Evolutionary conservation across 2,113 vertebrate species (phyloP).

Genomic region (Furnarius figulus): DNA sequence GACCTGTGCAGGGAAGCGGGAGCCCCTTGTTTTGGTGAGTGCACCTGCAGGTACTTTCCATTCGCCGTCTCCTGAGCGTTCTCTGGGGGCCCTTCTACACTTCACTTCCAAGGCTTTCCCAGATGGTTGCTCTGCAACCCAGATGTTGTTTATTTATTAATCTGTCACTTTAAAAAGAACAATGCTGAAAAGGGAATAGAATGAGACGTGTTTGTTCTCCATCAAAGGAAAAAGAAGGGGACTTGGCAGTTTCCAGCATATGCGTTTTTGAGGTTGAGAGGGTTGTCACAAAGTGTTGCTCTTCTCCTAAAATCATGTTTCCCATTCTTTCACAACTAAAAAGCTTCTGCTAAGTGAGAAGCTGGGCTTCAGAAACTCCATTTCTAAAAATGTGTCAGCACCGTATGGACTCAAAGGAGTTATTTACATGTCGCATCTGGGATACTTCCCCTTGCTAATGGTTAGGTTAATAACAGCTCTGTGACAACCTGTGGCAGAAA

Average conservation of each 20-base stretch:
- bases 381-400: background rate
- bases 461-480: background rate
- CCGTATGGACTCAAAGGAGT: background rate
- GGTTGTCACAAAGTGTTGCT: background rate
- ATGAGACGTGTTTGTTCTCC: background rate
- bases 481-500: background rate
- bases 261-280: background rate
- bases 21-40: background rate
- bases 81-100: background rate
- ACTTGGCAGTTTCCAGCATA: background rate
- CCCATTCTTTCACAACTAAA: background rate
- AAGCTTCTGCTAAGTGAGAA: background rate
- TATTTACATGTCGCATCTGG: background rate
- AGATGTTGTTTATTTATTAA: slow-evolving; percentile 55
- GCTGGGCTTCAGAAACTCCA: background rate
- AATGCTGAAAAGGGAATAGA: background rate
- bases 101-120: slow-evolving; percentile 12
- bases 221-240: background rate
- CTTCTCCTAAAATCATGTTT: background rate
- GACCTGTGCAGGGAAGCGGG: rapidly evolving
- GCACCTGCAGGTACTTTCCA: background rate
- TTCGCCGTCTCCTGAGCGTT: background rate
- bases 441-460: background rate
- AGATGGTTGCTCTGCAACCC: slow-evolving; percentile 36
- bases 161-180: slow-evolving; percentile 13